These are phyloP conservation scores for Tragelaphus imberbis DNA, from an alignment of 2,113 vertebrate species.

Conservation along the genomic window DNA sequence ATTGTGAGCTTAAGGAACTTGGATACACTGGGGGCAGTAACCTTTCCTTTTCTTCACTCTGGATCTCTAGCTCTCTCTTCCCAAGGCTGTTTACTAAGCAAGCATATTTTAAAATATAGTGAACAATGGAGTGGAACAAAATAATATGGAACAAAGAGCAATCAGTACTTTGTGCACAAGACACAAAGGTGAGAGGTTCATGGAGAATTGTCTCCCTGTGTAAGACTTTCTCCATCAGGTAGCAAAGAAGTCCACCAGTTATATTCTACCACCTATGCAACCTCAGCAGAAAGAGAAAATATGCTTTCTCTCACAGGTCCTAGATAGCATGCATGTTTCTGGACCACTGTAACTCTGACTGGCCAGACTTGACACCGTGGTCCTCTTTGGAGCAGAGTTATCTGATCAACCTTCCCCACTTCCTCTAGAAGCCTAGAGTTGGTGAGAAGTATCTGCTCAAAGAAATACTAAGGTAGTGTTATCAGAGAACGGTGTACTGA, in stretches of 20 bases:
- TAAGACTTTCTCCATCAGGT: not conserved
- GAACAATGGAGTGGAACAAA: not conserved
- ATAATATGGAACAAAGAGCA: not conserved
- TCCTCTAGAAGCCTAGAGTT: not conserved
- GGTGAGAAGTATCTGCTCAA: not conserved
- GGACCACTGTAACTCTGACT: not conserved
- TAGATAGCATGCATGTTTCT: not conserved
- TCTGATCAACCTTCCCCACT: not conserved
- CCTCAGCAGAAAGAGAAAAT: not conserved
- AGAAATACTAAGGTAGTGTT: not conserved
- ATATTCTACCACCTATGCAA: not conserved
- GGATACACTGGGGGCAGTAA: not conserved
- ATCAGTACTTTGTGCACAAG: not conserved
- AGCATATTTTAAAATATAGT: not conserved
- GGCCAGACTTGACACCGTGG: too few species aligned
- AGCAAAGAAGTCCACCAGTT: not conserved
- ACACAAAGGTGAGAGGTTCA: not conserved
- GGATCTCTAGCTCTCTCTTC: not conserved
- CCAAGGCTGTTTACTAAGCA: not conserved
- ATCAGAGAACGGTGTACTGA: not conserved
- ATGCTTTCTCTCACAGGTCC: not conserved
- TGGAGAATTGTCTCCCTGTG: not conserved
- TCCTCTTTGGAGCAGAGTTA: not conserved
- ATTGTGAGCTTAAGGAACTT: not conserved
- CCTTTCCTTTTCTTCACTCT: not conserved